Evolutionary conservation across 1,140 invertebrate species (phyloP), one percentile per base, ranked within the genome.

Genomic region (Sminthurinus signatus): DNA sequence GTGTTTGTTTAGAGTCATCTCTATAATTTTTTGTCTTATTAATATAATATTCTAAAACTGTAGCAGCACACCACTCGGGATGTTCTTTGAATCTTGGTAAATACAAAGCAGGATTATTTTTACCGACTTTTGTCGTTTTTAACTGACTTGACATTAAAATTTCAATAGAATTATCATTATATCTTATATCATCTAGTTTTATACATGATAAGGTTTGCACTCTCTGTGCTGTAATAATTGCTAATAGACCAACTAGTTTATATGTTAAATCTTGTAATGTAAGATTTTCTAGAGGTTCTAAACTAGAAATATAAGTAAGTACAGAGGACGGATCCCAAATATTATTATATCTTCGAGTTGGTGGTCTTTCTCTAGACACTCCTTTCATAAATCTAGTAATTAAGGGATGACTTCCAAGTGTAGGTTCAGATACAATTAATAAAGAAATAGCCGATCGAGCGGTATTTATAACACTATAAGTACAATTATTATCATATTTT

Each of bases 161-260:
- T 21, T 51, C 36, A 21, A 67, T 8, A 4, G 4, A 32, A 29
- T 25, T 21, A 12, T 27, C 14, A 8, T 29, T 29, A 17, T 31
- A 55, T 2, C 25, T 56, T 19, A 60, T 50, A 17, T 60, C 28
- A 12, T 21, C 15, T 0, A 56, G 2, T 10, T 32, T 19, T 42
- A 68, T 68, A 1, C 0, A 14, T 1, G 61, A 12, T n/a, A 68
- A 48, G 0, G 62, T 68, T 54, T 68, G 66, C 10, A 63, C 51
- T 29, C 66, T 43, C 19, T 68, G 62, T 21, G 21, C 66, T 1
- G 60, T 60, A 5, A 21, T 1, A 3, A 68, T 23, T 17, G 58
- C 42, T 15, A 68, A 14, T 21, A 68, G 28, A 1, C 32, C 61
- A 4, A 60, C 48, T 23, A 63, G 14, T 42, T 68, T 68, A 2